Evolutionary conservation across 2,113 vertebrate genomes (phyloP).

Genomic region (Myrmophylax atrothorax): DNA sequence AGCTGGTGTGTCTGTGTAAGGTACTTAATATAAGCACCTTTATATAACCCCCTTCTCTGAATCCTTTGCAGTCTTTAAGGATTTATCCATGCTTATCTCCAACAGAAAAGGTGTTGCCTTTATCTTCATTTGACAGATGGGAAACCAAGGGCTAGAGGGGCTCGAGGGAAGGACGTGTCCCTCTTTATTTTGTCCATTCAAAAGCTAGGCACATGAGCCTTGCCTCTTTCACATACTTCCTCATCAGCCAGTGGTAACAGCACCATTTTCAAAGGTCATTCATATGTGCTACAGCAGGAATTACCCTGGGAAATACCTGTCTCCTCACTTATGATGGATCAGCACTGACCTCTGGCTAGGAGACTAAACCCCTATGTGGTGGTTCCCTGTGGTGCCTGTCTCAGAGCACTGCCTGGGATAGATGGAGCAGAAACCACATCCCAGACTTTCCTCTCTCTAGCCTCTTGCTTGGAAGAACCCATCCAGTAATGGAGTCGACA

Average conservation of each 20-base stretch:
- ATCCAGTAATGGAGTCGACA: rapidly evolving
- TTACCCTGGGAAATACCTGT: background rate
- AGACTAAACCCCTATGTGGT: background rate
- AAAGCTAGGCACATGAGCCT: background rate
- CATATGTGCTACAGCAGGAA: background rate
- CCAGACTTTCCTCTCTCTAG: background rate
- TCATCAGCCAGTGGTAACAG: background rate
- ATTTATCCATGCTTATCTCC: background rate
- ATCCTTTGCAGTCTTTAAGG: background rate
- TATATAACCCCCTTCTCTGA: constrained; percentile 23
- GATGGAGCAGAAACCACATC: background rate
- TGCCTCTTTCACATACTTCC: background rate
- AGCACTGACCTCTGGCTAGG: background rate
- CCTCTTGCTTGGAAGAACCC: background rate
- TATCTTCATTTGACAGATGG: background rate
- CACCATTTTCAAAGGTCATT: background rate
- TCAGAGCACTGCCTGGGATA: background rate
- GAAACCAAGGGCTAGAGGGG: background rate
- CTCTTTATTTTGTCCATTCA: background rate
- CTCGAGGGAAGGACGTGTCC: rapidly evolving
- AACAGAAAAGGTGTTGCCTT: constrained; percentile 10
- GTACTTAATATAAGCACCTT: constrained; percentile 66
- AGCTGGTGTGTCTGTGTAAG: constrained; percentile 15
- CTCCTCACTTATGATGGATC: background rate
- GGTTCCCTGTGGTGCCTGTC: background rate